These are phyloP conservation scores for Callipepla squamata DNA, from an alignment of 2,113 vertebrate species.

Conservation along the genomic window DNA sequence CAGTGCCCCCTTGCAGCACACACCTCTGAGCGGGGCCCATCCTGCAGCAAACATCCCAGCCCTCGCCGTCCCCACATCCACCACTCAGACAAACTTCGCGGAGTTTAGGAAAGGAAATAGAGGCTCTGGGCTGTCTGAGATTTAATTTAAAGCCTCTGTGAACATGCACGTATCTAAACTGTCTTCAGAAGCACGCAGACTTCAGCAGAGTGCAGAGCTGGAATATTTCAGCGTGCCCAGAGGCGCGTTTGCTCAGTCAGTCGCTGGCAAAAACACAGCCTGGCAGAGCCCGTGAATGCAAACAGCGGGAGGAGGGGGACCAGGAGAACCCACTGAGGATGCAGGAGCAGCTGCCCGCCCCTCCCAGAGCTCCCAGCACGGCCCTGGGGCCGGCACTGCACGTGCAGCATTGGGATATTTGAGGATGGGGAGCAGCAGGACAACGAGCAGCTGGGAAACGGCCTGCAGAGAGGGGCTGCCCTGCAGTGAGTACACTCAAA, in stretches of 20 bases:
- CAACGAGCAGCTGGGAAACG: neutral
- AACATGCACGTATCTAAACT: neutral
- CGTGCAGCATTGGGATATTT: neutral
- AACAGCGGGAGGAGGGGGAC: neutral
- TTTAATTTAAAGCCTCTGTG: neutral
- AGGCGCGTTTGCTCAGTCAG: neutral
- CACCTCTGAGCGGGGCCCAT: neutral
- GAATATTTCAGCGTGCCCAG: neutral
- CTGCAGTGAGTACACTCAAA: accelerated
- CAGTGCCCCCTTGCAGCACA: neutral
- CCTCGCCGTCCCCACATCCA: neutral
- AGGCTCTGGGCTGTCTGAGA: neutral
- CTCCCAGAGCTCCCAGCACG: neutral
- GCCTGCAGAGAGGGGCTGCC: neutral
- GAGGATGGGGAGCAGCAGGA: neutral
- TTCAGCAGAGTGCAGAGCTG: neutral
- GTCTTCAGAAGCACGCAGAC: neutral
- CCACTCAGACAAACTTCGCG: neutral
- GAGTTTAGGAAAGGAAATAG: neutral
- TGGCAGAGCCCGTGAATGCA: neutral
- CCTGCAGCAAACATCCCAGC: neutral
- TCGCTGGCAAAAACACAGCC: accelerated
- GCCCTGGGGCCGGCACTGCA: accelerated
- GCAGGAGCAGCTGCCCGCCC: accelerated
- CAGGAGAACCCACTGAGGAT: neutral